Evolutionary conservation across 2,113 vertebrate genomes (phyloP).

Genomic region (Mustela lutreola): DNA sequence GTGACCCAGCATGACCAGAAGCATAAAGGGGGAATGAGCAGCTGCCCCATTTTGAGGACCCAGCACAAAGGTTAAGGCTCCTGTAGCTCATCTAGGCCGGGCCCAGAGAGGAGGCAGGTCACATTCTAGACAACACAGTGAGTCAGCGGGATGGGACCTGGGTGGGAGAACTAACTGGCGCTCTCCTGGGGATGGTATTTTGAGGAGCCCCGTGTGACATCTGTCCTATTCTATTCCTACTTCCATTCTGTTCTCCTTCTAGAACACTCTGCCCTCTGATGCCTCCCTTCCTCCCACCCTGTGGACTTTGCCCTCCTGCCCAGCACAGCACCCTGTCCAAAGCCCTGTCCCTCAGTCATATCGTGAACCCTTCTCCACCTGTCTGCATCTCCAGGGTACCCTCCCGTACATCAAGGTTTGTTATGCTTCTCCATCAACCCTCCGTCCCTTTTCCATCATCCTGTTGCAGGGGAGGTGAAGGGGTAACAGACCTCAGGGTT

Average conservation of each 20-base stretch:
- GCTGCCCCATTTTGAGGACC: accelerated
- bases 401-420: neutral
- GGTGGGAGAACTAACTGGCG: accelerated
- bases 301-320: neutral
- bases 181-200: neutral
- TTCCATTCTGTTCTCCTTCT: neutral
- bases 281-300: neutral
- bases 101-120: accelerated
- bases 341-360: neutral
- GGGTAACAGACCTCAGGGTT: accelerated
- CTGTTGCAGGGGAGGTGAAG: neutral
- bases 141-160: accelerated
- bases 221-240: too few species aligned
- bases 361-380: neutral
- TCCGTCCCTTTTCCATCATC: neutral
- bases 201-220: neutral
- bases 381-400: neutral
- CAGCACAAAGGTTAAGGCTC: accelerated
- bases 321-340: accelerated
- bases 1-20: neutral
- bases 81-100: accelerated
- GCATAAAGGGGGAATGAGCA: accelerated
- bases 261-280: neutral
- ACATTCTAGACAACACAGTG: accelerated
- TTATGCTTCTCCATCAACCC: neutral